These are phyloP conservation scores for Harpagifer antarcticus DNA, from an alignment of 2,797 vertebrate species.

Conservation along the genomic window DNA sequence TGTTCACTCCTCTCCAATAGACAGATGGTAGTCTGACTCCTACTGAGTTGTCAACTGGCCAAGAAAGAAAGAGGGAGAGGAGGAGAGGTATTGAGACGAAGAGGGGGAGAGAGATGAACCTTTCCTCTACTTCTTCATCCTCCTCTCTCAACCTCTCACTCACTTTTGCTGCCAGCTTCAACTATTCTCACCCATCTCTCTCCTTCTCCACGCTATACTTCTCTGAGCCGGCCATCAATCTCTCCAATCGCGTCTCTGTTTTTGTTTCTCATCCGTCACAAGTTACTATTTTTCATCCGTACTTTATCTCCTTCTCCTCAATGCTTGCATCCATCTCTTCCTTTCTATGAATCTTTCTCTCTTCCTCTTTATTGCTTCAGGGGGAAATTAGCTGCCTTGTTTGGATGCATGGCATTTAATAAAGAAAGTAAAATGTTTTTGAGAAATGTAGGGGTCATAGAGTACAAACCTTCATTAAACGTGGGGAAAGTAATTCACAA, in stretches of 20 bases:
- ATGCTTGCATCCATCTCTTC: constrained; percentile 41
- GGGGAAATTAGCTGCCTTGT: constrained; percentile 53
- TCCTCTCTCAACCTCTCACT: constrained; percentile 71
- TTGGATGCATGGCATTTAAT: constrained; percentile 45
- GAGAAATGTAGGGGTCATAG: constrained; percentile 31
- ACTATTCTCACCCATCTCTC: constrained; percentile 36
- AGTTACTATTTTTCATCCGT: constrained; percentile 57
- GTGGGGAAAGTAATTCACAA: constrained; percentile 22
- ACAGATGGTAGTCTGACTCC: constrained; percentile 80
- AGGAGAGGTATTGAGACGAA: constrained; percentile 46
- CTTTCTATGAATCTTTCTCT: background rate
- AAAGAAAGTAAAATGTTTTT: constrained; percentile 11
- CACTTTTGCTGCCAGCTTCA: constrained; percentile 70
- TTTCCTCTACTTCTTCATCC: constrained; percentile 74
- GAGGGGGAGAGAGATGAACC: constrained; percentile 60
- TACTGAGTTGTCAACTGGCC: constrained; percentile 78
- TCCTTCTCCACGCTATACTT: constrained; percentile 27
- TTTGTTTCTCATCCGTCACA: constrained; percentile 67
- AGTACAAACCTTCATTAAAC: constrained; percentile 25
- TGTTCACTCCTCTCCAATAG: constrained; percentile 60
- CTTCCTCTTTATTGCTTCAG: constrained; percentile 24
- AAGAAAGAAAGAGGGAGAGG: constrained; percentile 56
- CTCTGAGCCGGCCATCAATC: constrained; percentile 48
- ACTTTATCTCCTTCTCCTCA: constrained; percentile 43
- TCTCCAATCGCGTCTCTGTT: constrained; percentile 44